Evolutionary conservation across 1,140 invertebrate species (phyloP).

Genomic region (Drosophila sturtevanti): DNA sequence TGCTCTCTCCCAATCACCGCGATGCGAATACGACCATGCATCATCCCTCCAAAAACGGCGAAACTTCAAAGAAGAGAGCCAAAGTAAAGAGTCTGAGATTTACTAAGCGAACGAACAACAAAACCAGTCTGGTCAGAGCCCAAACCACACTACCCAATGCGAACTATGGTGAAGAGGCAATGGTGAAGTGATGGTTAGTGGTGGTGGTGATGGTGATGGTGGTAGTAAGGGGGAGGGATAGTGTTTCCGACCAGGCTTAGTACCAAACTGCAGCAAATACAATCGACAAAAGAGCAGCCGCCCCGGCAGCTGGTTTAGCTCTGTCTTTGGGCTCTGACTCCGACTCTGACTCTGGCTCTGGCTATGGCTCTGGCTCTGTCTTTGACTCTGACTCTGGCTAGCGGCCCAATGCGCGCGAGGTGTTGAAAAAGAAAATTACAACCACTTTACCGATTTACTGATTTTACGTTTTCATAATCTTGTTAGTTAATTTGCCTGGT

Average conservation of each 20-base stretch:
- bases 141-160: conserved; percentile 46
- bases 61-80: conserved; percentile 79
- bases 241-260: conserved; percentile 43
- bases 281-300: conserved; percentile 65
- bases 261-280: conserved; percentile 2
- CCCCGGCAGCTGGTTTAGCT: conserved; percentile 55
- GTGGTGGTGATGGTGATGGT: conserved; percentile 27
- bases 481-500: conserved; percentile 79
- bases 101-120: conserved; percentile 63
- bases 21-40: conserved; percentile 78
- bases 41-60: conserved; percentile 77
- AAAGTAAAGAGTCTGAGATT: conserved; percentile 76
- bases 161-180: conserved; percentile 45
- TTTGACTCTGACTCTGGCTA: conserved; percentile 52
- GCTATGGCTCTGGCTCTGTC: conserved; percentile 21
- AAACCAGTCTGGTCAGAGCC: conserved; percentile 61
- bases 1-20: conserved; percentile 79
- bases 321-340: conserved; percentile 22
- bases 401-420: conserved; percentile 77
- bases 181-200: conserved; percentile 27
- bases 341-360: conserved; percentile 55
- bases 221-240: conserved; percentile 17
- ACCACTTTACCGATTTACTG: conserved; percentile 81
- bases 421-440: conserved; percentile 82
- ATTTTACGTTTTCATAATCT: conserved; percentile 82